Conservation (phyloP, 2,797 vertebrate genomes). For the Premnoplex brunnescens region DNA sequence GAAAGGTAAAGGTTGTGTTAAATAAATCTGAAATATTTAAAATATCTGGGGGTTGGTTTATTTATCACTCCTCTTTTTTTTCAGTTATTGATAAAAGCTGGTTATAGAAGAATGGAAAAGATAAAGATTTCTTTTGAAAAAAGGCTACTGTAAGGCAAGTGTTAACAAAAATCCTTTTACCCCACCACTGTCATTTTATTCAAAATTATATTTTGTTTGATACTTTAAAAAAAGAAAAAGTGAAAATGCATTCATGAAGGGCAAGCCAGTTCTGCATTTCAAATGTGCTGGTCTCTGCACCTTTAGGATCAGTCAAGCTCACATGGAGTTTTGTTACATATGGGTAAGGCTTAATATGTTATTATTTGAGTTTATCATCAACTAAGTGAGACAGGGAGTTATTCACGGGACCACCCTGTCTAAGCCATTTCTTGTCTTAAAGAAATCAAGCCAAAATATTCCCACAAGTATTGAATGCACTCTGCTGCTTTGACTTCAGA, state of each 20-base stretch:
- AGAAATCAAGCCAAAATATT: constrained; percentile 22
- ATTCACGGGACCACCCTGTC: constrained; percentile 52
- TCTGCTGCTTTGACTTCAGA: not conserved
- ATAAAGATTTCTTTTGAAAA: not conserved
- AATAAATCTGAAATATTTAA: not conserved
- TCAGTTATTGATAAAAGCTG: not conserved
- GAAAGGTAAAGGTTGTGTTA: not conserved
- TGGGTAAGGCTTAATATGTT: not conserved
- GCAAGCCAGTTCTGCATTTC: not conserved
- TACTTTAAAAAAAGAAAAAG: not conserved
- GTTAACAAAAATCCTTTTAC: not conserved
- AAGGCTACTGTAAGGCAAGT: not conserved
- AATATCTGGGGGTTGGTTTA: not conserved
- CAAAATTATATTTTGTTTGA: not conserved
- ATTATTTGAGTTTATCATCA: constrained; percentile 30
- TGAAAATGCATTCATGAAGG: not conserved
- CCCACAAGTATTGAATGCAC: not conserved
- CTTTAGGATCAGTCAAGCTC: not conserved
- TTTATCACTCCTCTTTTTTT: not conserved
- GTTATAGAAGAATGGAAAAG: not conserved
- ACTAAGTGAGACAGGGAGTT: constrained; percentile 20
- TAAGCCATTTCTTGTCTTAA: constrained; percentile 33
- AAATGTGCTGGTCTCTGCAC: not conserved
- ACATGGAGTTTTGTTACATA: not conserved
- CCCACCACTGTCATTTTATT: not conserved